Conservation (phyloP, 2,113 vertebrate species). For the Spea bombifrons region DNA sequence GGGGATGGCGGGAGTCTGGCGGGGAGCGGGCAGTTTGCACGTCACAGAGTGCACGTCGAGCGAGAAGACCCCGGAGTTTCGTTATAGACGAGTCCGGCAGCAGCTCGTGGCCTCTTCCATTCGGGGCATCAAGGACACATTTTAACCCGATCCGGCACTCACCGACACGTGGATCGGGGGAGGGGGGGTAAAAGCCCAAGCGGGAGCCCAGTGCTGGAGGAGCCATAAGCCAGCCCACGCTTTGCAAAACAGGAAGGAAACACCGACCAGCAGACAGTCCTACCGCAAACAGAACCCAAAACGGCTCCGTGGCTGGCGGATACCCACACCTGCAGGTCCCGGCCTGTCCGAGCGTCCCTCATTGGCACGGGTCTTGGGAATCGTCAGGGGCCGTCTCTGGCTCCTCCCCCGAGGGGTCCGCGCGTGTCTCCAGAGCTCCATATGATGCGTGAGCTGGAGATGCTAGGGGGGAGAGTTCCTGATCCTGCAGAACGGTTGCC, state of each 20-base stretch:
- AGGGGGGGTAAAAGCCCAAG: too few relatives aligned
- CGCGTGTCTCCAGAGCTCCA: conserved; percentile 82
- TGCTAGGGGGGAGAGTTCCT: conserved; percentile 85
- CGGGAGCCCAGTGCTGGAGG: not conserved
- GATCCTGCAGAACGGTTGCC: conserved; percentile 88
- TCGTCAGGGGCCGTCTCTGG: conserved; percentile 72
- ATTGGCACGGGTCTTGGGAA: conserved; percentile 62
- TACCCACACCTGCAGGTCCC: not conserved
- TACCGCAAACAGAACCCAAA: not conserved
- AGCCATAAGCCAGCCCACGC: not conserved
- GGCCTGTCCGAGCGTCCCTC: not conserved
- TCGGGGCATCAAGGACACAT: too few relatives aligned
- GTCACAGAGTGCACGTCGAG: not conserved
- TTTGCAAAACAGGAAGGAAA: not conserved
- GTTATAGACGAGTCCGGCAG: too few relatives aligned
- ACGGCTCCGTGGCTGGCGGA: not conserved
- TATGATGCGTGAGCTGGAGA: conserved; percentile 91
- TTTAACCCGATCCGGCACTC: too few relatives aligned
- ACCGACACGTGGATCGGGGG: too few relatives aligned
- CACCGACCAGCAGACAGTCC: not conserved
- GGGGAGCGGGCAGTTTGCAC: not conserved
- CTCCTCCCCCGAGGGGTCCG: conserved; percentile 67
- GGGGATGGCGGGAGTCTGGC: too few relatives aligned
- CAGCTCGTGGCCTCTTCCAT: too few relatives aligned
- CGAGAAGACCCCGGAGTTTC: not conserved